Evolutionary conservation across 53 echinoderm and acorn worm species (phyloP).

Genomic region (Holothuria scabra): DNA sequence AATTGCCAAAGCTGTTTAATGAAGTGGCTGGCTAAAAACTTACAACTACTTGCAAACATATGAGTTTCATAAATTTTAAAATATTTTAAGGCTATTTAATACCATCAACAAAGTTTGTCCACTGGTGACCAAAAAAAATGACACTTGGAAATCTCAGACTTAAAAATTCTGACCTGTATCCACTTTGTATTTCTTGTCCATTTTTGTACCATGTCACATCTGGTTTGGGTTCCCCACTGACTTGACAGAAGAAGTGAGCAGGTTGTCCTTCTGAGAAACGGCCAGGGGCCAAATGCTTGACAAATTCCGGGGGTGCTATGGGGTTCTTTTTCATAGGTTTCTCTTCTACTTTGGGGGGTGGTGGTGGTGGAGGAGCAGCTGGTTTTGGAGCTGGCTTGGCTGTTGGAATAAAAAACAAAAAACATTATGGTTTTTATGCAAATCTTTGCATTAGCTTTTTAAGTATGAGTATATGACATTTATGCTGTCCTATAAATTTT

Average conservation of each 20-base stretch:
- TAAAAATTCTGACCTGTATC: conserved; percentile 71
- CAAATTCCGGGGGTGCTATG: conserved; percentile 73
- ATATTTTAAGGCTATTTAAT: no score
- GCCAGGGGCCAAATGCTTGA: conserved; percentile 68
- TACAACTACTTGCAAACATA: no score
- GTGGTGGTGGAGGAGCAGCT: conserved; percentile 15
- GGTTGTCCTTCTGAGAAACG: conserved; percentile 76
- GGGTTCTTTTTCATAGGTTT: conserved; percentile 38
- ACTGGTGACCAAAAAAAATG: no score
- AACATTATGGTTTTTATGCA: neutral
- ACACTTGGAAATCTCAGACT: no score
- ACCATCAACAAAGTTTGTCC: no score
- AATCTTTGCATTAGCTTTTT: neutral
- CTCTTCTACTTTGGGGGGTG: conserved; percentile 11
- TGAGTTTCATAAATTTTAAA: no score
- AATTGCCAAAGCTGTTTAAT: no score
- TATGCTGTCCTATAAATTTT: no score
- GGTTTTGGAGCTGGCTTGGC: conserved; percentile 27
- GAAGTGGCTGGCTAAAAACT: no score
- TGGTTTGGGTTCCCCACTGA: conserved; percentile 83
- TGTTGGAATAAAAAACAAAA: neutral
- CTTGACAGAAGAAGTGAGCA: conserved; percentile 68
- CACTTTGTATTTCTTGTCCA: conserved; percentile 68
- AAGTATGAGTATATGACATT: no score
- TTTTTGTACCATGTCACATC: conserved; percentile 84